Conservation (phyloP, 2,797 vertebrate genomes). For the Rhabdophis nuchalis region DNA sequence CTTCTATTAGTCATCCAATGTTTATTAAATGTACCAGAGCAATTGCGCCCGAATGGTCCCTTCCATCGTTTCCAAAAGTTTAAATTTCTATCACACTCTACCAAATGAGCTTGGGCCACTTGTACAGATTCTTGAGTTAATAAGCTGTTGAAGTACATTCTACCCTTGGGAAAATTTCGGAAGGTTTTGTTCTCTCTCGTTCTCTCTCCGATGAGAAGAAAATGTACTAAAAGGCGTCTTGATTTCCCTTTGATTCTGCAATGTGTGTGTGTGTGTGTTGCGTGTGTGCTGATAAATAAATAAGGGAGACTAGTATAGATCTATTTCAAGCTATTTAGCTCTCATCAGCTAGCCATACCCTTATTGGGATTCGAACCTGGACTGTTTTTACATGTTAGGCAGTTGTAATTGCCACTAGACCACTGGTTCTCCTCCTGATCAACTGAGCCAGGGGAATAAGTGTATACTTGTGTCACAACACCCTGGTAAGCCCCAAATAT, state of each 20-base stretch:
- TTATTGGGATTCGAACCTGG: too few species aligned
- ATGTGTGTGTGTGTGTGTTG: too few species aligned
- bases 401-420: too few species aligned
- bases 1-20: background rate
- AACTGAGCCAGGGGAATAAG: too few species aligned
- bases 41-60: background rate
- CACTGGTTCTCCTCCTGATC: too few species aligned
- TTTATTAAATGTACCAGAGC: background rate
- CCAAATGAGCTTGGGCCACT: background rate
- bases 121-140: conserved; percentile 19
- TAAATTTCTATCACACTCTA: background rate
- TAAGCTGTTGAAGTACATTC: background rate
- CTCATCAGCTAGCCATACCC: too few species aligned
- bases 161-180: background rate
- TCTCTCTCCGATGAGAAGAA: background rate
- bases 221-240: background rate
- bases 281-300: too few species aligned
- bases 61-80: background rate
- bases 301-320: too few species aligned
- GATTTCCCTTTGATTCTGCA: background rate
- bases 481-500: too few species aligned
- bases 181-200: background rate
- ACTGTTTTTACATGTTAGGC: too few species aligned
- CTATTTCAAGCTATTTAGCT: too few species aligned
- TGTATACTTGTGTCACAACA: too few species aligned